phyloP scores from a whole-genome alignment of 2,888 invertebrate genomes.

The Trichopoda pennipes region DNA sequence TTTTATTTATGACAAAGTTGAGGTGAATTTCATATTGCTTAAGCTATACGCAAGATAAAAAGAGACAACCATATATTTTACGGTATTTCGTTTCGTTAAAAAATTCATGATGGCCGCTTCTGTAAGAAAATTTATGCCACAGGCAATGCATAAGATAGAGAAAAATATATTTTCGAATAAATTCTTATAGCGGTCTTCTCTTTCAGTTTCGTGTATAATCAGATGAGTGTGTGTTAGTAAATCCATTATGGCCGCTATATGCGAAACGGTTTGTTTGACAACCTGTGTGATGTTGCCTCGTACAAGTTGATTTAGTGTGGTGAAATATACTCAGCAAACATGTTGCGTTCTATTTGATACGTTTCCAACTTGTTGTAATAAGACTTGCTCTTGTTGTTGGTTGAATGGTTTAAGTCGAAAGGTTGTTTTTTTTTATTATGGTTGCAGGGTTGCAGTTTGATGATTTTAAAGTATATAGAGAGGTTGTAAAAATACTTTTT shows the following conservation, averaged over 20 bases:
- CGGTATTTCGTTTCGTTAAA: slow-evolving; percentile 64
- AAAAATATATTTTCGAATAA: not conserved
- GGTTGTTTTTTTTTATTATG: slow-evolving; percentile 4
- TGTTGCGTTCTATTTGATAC: slow-evolving; percentile 15
- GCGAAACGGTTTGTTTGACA: slow-evolving; percentile 66
- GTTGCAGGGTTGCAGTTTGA: slow-evolving; percentile 56
- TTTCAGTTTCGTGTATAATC: slow-evolving; percentile 69
- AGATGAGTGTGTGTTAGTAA: slow-evolving; percentile 62
- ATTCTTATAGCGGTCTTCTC: slow-evolving; percentile 11
- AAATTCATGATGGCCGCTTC: slow-evolving; percentile 70
- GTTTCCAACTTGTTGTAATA: slow-evolving; percentile 32
- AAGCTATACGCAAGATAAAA: not conserved
- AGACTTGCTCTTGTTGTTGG: slow-evolving; percentile 20
- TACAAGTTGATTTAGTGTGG: slow-evolving; percentile 31
- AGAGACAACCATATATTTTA: slow-evolving; percentile 10
- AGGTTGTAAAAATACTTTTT: no score
- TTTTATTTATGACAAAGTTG: slow-evolving; percentile 4
- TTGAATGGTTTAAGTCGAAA: slow-evolving; percentile 22
- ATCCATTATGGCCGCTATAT: slow-evolving; percentile 71
- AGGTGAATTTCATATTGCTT: slow-evolving; percentile 51
- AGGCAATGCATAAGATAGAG: slow-evolving; percentile 27
- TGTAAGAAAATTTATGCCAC: not conserved
- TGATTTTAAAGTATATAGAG: slow-evolving; percentile 36
- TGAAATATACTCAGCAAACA: slow-evolving; percentile 25
- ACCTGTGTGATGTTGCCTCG: slow-evolving; percentile 50